phyloP scores from a whole-genome alignment of 2,888 invertebrate species.

The Prosapia bicincta region DNA sequence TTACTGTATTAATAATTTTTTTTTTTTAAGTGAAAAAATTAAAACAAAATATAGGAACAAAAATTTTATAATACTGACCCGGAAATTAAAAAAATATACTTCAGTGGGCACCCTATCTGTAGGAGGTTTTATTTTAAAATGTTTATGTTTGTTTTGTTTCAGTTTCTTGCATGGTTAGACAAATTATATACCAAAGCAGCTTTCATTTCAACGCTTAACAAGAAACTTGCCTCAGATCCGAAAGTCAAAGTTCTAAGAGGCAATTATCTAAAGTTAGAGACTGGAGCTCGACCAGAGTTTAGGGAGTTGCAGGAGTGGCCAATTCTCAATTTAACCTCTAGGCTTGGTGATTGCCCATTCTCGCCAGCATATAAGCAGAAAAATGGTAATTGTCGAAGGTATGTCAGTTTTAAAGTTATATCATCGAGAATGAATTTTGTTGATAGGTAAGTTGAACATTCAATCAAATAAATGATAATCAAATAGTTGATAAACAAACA shows the following conservation, averaged over 20 bases:
- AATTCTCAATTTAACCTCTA: conserved; percentile 50
- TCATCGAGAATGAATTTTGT: too few species aligned
- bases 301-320: conserved; percentile 64
- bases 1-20: too few species aligned
- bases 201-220: background rate
- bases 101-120: background rate
- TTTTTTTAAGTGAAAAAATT: too few species aligned
- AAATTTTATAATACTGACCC: too few species aligned
- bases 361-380: background rate
- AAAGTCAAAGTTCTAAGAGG: conserved; percentile 32
- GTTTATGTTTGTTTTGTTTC: conserved; percentile 21
- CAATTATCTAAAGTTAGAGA: conserved; percentile 37
- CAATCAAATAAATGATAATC: too few species aligned
- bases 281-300: conserved; percentile 54
- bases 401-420: too few species aligned
- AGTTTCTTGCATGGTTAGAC: conserved; percentile 34
- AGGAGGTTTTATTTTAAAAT: too few species aligned
- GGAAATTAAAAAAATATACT: too few species aligned
- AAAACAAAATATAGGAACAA: too few species aligned
- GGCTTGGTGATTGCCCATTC: conserved; percentile 48
- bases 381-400: background rate
- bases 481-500: too few species aligned
- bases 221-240: conserved; percentile 13
- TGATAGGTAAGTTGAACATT: too few species aligned
- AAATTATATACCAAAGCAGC: conserved; percentile 16